These are phyloP conservation scores for Drosophila koepferae DNA, from an alignment of 2,888 invertebrate species.

Conservation along the genomic window DNA sequence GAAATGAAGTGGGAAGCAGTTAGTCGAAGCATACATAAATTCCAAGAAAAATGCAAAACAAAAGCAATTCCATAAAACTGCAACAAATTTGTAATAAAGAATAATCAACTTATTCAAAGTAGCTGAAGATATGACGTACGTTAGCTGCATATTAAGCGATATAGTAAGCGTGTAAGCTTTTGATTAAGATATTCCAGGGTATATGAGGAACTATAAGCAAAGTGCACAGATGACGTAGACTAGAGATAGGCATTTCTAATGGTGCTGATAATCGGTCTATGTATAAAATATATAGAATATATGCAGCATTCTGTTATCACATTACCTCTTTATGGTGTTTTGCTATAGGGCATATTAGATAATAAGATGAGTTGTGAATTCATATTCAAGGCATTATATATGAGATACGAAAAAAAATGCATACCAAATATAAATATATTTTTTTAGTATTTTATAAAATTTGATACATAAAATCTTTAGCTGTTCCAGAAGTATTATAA, in stretches of 20 bases:
- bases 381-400: too few species aligned
- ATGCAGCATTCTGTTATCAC: not conserved
- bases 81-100: not conserved
- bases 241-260: not conserved
- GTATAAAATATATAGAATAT: not conserved
- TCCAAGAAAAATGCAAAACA: conserved; percentile 11
- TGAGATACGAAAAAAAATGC: too few species aligned
- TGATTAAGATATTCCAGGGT: not conserved
- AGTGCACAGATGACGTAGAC: not conserved
- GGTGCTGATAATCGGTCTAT: not conserved
- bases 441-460: too few species aligned
- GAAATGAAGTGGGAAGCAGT: conserved; percentile 10
- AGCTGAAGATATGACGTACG: not conserved
- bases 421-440: too few species aligned
- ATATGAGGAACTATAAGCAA: not conserved
- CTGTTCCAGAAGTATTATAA: not conserved
- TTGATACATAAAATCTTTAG: too few species aligned
- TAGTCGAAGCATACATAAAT: conserved; percentile 17
- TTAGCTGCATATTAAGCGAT: not conserved
- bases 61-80: conserved; percentile 2
- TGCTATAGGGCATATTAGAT: not conserved
- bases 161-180: not conserved
- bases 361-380: not conserved
- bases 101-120: not conserved
- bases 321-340: not conserved